These are phyloP conservation scores for Anguilla obscura DNA, from an alignment of 2,797 vertebrate species.

Conservation along the genomic window DNA sequence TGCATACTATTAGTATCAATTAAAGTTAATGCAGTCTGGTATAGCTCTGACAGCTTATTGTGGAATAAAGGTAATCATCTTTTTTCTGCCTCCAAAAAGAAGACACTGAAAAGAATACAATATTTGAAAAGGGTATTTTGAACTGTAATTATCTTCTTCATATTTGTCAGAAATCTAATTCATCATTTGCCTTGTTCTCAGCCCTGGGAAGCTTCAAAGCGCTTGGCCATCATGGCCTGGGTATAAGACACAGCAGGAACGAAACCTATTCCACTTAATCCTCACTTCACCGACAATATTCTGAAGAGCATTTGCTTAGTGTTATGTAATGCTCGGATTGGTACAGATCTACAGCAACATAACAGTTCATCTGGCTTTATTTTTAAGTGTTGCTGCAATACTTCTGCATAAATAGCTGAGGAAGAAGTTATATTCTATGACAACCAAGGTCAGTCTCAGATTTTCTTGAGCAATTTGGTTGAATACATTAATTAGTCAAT, in stretches of 20 bases:
- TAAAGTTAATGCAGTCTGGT: not conserved
- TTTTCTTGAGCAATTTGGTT: not conserved
- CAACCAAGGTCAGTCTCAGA: not conserved
- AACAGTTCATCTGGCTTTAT: not conserved
- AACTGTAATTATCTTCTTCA: not conserved
- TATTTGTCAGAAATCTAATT: too few species aligned
- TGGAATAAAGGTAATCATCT: not conserved
- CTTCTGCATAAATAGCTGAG: not conserved
- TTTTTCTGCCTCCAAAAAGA: not conserved
- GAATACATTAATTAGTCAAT: not conserved
- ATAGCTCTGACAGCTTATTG: not conserved
- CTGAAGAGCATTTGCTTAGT: not conserved
- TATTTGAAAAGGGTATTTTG: not conserved
- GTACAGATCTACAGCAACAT: not conserved
- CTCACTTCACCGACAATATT: not conserved
- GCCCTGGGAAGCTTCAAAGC: too few species aligned
- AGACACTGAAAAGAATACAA: not conserved
- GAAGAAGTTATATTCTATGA: not conserved
- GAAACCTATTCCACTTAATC: too few species aligned
- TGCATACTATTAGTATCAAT: not conserved
- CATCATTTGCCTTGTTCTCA: too few species aligned
- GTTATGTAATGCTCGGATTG: not conserved
- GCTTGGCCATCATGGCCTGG: too few species aligned
- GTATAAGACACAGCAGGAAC: too few species aligned
- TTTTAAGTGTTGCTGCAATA: not conserved